phyloP scores from a whole-genome alignment of 64 coral and sea anemone species.

The Montipora capricornis region DNA sequence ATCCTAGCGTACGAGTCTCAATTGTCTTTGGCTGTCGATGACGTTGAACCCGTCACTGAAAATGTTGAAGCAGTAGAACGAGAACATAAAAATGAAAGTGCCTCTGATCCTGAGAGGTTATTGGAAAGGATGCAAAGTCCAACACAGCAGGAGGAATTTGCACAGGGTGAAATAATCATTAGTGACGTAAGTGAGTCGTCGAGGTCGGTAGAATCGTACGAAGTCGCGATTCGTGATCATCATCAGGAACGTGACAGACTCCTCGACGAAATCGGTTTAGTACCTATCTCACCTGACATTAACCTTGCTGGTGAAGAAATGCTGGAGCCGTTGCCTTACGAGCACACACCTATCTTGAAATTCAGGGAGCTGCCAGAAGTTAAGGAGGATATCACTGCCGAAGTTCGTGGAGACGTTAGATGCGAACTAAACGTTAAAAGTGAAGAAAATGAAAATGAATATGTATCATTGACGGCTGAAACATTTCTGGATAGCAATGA shows the following conservation, averaged over 20 bases:
- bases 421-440: conserved; percentile 47
- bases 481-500: background rate
- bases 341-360: background rate
- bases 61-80: conserved; percentile 34
- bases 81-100: conserved; percentile 31
- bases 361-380: background rate
- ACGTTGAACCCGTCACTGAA: conserved; percentile 9
- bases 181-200: background rate
- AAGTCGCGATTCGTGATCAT: conserved; percentile 3
- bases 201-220: background rate
- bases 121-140: background rate
- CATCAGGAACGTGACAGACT: conserved; percentile 4
- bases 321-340: background rate
- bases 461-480: background rate
- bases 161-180: background rate
- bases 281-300: conserved; percentile 38
- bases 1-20: background rate
- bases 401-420: background rate
- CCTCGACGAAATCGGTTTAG: conserved; percentile 44
- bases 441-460: conserved; percentile 41
- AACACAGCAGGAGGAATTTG: background rate
- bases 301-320: background rate
- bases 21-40: background rate
- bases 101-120: background rate
- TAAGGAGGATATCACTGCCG: background rate